phyloP scores from a whole-genome alignment of 2,113 vertebrate species.

The Corythoichthys intestinalis region DNA sequence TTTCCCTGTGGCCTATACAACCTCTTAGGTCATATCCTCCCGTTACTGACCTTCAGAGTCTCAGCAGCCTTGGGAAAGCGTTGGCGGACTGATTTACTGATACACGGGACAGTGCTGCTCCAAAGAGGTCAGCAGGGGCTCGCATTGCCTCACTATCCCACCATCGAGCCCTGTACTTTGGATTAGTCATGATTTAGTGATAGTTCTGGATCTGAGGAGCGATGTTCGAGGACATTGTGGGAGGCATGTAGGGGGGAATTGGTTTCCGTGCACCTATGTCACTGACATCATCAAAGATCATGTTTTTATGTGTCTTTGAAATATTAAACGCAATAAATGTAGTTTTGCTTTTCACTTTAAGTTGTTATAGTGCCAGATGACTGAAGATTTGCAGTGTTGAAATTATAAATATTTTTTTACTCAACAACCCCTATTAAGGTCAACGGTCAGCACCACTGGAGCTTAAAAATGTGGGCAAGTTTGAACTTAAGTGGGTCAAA shows the following conservation, averaged over 20 bases:
- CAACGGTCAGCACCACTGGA: constrained; percentile 10
- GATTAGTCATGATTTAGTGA: constrained; percentile 62
- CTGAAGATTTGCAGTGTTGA: background rate
- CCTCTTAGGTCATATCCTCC: constrained; percentile 56
- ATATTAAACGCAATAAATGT: background rate
- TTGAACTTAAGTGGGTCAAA: background rate
- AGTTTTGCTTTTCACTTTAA: background rate
- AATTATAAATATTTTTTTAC: background rate
- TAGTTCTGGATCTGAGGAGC: constrained; percentile 35
- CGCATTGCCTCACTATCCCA: constrained; percentile 49
- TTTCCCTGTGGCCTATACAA: constrained; percentile 43
- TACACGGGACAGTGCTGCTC: constrained; percentile 30
- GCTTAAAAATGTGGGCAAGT: constrained; percentile 14
- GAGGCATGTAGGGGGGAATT: background rate
- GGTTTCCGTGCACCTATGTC: background rate
- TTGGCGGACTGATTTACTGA: constrained; percentile 62
- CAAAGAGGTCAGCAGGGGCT: constrained; percentile 49
- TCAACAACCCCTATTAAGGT: background rate
- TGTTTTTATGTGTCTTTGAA: background rate
- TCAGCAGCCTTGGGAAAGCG: constrained; percentile 60
- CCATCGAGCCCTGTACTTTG: constrained; percentile 34
- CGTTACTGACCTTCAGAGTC: constrained; percentile 48
- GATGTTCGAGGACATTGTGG: constrained; percentile 43
- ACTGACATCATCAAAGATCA: background rate
- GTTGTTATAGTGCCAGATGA: background rate